Conservation (phyloP, 2,888 invertebrate species). For the Boloria euphrosyne region DNA sequence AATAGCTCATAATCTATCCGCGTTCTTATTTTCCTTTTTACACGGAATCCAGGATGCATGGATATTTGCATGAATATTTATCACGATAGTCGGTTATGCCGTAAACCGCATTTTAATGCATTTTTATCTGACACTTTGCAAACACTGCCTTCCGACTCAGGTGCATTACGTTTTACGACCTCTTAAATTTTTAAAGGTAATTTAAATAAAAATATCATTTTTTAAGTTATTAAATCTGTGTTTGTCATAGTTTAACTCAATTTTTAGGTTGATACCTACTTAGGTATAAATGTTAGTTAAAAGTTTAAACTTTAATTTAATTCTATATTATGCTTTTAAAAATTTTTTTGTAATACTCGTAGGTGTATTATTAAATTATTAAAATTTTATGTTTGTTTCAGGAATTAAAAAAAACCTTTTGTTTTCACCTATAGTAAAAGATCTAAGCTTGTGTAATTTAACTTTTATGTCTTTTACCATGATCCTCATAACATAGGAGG, state of each 20-base stretch:
- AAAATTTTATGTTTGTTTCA: too few relatives aligned
- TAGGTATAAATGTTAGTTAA: too few relatives aligned
- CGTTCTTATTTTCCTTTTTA: conserved; percentile 77
- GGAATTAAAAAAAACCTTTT: too few relatives aligned
- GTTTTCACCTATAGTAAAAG: too few relatives aligned
- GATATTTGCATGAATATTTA: conserved; percentile 79
- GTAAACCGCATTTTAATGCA: conserved; percentile 76
- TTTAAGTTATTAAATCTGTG: conserved; percentile 11
- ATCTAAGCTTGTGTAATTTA: too few relatives aligned
- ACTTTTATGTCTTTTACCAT: too few relatives aligned
- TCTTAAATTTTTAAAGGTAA: conserved; percentile 21
- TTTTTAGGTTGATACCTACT: too few relatives aligned
- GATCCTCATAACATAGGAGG: too few relatives aligned
- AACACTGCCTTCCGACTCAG: conserved; percentile 37
- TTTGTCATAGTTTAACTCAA: neutral
- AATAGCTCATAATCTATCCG: conserved; percentile 56
- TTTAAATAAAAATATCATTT: conserved; percentile 6
- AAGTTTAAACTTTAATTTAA: too few relatives aligned
- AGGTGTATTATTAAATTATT: too few relatives aligned
- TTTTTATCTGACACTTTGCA: conserved; percentile 66
- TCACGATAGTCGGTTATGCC: conserved; percentile 63
- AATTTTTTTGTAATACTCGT: too few relatives aligned
- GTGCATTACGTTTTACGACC: conserved; percentile 36
- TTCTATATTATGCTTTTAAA: too few relatives aligned
- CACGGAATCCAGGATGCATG: conserved; percentile 78